Conservation (phyloP, 1,140 invertebrate genomes). For the Danaus melanippus region DNA sequence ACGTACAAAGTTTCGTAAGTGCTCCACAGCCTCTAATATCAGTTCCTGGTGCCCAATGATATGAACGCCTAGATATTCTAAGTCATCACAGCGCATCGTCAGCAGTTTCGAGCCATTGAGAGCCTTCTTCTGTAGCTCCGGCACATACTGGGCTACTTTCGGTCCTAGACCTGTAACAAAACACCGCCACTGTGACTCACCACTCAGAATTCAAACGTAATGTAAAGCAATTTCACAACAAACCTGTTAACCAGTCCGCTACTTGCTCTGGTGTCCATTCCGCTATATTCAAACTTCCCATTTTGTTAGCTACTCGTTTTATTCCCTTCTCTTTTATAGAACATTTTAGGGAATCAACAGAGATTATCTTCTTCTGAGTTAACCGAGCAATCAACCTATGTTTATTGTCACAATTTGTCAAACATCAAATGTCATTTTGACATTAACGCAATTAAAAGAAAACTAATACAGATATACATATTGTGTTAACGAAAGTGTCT, state of each 20-base stretch:
- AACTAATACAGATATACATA: too few relatives aligned
- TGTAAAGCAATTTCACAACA: conserved; percentile 18
- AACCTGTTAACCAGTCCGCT: conserved; percentile 92
- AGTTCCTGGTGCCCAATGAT: conserved; percentile 95
- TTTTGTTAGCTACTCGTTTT: conserved; percentile 16
- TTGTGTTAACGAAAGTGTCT: too few relatives aligned
- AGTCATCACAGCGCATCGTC: conserved; percentile 86
- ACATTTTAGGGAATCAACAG: conserved; percentile 20
- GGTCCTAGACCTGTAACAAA: conserved; percentile 82
- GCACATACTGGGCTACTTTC: conserved; percentile 84
- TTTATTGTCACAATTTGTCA: conserved; percentile 20
- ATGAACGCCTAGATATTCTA: conserved; percentile 87
- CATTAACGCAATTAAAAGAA: too few relatives aligned
- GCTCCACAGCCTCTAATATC: conserved; percentile 91
- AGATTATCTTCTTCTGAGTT: conserved; percentile 11
- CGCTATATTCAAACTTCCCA: conserved; percentile 89
- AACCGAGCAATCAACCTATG: conserved; percentile 16
- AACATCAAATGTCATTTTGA: conserved; percentile 15
- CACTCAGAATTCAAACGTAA: conserved; percentile 21
- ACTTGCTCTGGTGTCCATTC: conserved; percentile 96
- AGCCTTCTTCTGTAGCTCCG: conserved; percentile 84
- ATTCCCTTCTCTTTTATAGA: conserved; percentile 11
- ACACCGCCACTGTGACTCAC: conserved; percentile 36
- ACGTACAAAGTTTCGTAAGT: conserved; percentile 89
- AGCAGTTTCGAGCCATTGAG: conserved; percentile 88